Base-by-base conservation (phyloP, 2,888 invertebrate species). In the Drosophila barbarae region DNA sequence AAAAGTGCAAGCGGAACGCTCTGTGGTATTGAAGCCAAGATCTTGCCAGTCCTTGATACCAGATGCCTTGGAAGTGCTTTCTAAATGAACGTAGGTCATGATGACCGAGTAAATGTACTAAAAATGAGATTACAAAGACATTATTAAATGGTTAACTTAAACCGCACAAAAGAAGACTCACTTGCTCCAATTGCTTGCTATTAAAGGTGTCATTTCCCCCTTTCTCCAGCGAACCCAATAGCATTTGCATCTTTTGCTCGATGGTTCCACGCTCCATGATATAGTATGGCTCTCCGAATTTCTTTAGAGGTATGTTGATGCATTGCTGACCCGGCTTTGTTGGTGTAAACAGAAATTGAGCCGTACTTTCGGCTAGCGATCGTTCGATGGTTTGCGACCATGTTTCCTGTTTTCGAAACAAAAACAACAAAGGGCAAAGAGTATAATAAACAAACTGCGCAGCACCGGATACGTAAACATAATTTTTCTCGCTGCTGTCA, bases 91-190 rank as follows among this genome's bases (percentile, higher is more conserved):
- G 86, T 94, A 95, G 0, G 94, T 94, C 32, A 93, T 93, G 0
- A 94, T 93, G 79, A 95, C 92, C 71, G 94, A 93, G 86, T 94
- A 94, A 69, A 95, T 93, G 86, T 94, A 95, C 92, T 94, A 13
- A 3, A 30, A 34, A 12, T 12, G 21, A 12, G 7, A 42, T 7
- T 8, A 18, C 0, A 44, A 49, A 34, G 8, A 2, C 3, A 28
- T 28, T 15, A 35, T 26, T 18, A 18, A 8, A 1, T 13, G 12
- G 2, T 28, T 38, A 39, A 13, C 12, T 9, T 0, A 21, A 10
- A 10, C 18, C 12, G 1, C 4, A 3, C 3, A n/a, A 30, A n/a
- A 6, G 0, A 4, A 5, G 8, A 47, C 67, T 46, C 59, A 87
- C 88, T 70, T 85, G 82, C 67, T 87, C 87, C 53, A 87, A 68